phyloP scores from a whole-genome alignment of 30 jellyfish, hydroid and myxozoan genomes.

The Aurelia aurita region DNA sequence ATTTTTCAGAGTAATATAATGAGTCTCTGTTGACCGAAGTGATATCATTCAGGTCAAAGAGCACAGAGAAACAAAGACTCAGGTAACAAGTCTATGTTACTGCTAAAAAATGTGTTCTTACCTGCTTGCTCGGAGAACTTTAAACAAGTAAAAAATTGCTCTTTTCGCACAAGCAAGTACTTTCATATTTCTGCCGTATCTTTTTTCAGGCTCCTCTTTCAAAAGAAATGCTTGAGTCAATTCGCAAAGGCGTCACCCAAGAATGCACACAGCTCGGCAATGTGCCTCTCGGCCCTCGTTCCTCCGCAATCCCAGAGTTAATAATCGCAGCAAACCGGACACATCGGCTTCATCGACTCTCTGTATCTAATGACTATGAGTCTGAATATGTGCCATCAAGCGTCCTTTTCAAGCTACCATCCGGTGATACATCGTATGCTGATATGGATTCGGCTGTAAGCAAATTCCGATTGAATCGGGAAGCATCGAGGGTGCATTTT shows the following conservation, averaged over 20 bases:
- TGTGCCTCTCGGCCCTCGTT: constrained; percentile 12
- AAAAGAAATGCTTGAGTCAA: not conserved
- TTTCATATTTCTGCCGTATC: too few relatives aligned
- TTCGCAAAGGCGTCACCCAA: not conserved
- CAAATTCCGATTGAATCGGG: constrained; percentile 11
- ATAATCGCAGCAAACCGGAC: constrained; percentile 16
- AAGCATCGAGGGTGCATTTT: not conserved
- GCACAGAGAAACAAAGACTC: too few relatives aligned
- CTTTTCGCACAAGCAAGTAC: too few relatives aligned
- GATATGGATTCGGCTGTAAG: constrained; percentile 26
- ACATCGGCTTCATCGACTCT: not conserved
- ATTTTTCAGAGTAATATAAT: too few relatives aligned
- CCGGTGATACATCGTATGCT: constrained; percentile 8
- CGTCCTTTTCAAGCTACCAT: constrained; percentile 12
- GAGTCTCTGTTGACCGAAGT: too few relatives aligned
- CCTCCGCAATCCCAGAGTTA: constrained; percentile 7
- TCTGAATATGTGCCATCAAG: not conserved
- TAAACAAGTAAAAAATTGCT: too few relatives aligned
- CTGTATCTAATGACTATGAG: not conserved
- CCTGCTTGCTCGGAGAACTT: too few relatives aligned
- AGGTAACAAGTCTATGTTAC: too few relatives aligned
- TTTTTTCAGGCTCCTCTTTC: too few relatives aligned
- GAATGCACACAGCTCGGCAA: constrained; percentile 5
- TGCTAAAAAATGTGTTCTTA: too few relatives aligned
- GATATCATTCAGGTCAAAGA: too few relatives aligned